phyloP scores from a whole-genome alignment of 2,888 invertebrate species.

The Acrocera orbiculus region DNA sequence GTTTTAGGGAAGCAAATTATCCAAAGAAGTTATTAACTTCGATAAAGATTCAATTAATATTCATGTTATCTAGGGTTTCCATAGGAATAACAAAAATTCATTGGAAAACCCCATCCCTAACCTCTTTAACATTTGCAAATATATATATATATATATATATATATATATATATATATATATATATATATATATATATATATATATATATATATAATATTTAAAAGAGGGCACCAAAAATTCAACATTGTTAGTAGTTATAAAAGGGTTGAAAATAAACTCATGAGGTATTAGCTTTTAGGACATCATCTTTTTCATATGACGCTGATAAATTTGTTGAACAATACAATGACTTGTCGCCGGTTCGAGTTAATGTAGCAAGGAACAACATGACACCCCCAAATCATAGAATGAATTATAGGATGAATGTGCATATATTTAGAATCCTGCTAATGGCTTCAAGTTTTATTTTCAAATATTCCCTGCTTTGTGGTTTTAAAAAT shows the following conservation, averaged over 20 bases:
- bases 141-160: too few species aligned
- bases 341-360: slow-evolving; percentile 11
- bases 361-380: slow-evolving; percentile 11
- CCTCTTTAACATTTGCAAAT: too few species aligned
- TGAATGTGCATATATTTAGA: slow-evolving; percentile 9
- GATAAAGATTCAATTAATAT: slow-evolving; percentile 5
- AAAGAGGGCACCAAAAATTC: too few species aligned
- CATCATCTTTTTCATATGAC: slow-evolving; percentile 9
- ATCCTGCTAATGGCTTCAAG: slow-evolving; percentile 8
- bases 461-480: slow-evolving; percentile 1
- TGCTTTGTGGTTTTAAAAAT: neutral
- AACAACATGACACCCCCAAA: slow-evolving; percentile 10
- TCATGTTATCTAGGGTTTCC: slow-evolving; percentile 1
- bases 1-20: neutral
- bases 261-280: slow-evolving; percentile 8
- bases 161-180: too few species aligned
- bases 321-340: slow-evolving; percentile 12
- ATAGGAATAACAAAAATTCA: too few species aligned
- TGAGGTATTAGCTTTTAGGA: slow-evolving; percentile 7
- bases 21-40: neutral
- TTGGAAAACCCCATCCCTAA: too few species aligned
- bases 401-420: slow-evolving; percentile 10
- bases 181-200: too few species aligned
- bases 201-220: too few species aligned
- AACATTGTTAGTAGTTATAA: too few species aligned